Base-by-base conservation (phyloP, 2,797 vertebrate species). In the Myripristis jacobus region DNA sequence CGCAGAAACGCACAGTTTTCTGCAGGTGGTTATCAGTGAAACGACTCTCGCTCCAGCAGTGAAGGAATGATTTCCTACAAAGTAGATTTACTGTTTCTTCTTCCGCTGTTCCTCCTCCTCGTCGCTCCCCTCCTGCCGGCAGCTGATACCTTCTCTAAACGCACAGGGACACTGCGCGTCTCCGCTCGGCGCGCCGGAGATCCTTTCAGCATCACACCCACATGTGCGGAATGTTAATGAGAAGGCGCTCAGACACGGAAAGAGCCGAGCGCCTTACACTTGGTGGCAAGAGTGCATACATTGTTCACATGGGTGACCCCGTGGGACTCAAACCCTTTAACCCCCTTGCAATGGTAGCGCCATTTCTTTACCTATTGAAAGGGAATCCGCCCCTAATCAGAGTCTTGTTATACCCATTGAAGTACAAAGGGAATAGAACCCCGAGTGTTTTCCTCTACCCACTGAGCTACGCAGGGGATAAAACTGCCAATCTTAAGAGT, bases 71-170 rank as follows among this genome's bases (percentile, higher is more conserved):
- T 76, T 67, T 82, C 65, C 79, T 70, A 82, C 73, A 51, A 79
- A 66, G 81, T 72, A 70, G 80, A 66, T 84, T 31, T 77, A 70
- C 62, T 70, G 72, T 73, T 73, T 89, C 63, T 79, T 55, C 68
- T 73, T 80, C 81, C 75, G 71, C 72, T n/a, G n/a, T n/a, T 89
- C 79, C 86, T 87, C 83, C 71, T 79, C 57, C 59, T 83, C 67
- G 86, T 85, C 60, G 85, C 85, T 92, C 81, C 84, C 86, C 84
- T 89, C 90, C 82, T 80, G 79, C 87, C 93, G 89, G 80, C 86
- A 80, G 92, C 91, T 86, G 87, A 90, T 90, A 77, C 92, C 87
- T 92, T 92, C 93, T 92, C 92, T 87, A 75, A 91, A 88, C 88
- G 87, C 93, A 82, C 94, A 85, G 86, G 86, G 87, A 92, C 86